Percentiles rank a stretch among this genome's conserved stretches.
These are phyloP conservation scores for Microtus richardsoni DNA, from an alignment of 2,113 vertebrate species.

Conservation along the genomic window DNA sequence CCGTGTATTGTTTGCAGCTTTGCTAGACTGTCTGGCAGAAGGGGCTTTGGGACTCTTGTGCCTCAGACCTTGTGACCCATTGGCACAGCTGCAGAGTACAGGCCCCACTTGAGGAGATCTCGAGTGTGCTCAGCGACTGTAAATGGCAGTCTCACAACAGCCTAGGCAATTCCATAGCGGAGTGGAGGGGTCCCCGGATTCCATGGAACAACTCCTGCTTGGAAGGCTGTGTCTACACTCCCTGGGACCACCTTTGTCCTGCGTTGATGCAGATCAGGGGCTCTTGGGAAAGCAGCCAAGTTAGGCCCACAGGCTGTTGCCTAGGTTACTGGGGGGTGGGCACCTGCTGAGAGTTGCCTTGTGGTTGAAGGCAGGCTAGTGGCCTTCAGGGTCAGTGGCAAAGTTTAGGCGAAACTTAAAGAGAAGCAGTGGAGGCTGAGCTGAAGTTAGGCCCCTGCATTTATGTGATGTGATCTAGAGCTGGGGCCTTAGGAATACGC, in stretches of 20 bases:
- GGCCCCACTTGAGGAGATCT: conserved; percentile 19
- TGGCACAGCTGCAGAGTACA: neutral
- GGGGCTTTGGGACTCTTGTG: neutral
- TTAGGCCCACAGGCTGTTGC: conserved; percentile 20
- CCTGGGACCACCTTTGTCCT: conserved; percentile 33
- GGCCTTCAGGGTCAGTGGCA: conserved; percentile 51
- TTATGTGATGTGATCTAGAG: conserved; percentile 44
- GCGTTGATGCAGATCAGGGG: conserved; percentile 31
- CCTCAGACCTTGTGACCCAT: conserved; percentile 34
- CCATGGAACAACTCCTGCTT: conserved; percentile 5
- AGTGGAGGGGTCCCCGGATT: neutral
- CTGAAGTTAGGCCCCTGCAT: conserved; percentile 31
- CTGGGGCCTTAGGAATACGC: conserved; percentile 45
- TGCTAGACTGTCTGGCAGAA: conserved; percentile 14
- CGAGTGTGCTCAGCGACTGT: neutral
- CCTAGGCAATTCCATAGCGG: neutral
- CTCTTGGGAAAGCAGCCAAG: conserved; percentile 10
- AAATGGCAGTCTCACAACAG: neutral
- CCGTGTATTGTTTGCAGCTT: conserved; percentile 31
- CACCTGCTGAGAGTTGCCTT: conserved; percentile 49
- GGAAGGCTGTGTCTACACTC: neutral
- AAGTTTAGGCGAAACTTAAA: conserved; percentile 61
- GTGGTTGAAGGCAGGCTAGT: conserved; percentile 32
- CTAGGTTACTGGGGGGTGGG: conserved; percentile 7
- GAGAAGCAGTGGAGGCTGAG: neutral